Evolutionary conservation across 2,113 vertebrate species (phyloP).

Genomic region (Poeciliopsis retropinna): DNA sequence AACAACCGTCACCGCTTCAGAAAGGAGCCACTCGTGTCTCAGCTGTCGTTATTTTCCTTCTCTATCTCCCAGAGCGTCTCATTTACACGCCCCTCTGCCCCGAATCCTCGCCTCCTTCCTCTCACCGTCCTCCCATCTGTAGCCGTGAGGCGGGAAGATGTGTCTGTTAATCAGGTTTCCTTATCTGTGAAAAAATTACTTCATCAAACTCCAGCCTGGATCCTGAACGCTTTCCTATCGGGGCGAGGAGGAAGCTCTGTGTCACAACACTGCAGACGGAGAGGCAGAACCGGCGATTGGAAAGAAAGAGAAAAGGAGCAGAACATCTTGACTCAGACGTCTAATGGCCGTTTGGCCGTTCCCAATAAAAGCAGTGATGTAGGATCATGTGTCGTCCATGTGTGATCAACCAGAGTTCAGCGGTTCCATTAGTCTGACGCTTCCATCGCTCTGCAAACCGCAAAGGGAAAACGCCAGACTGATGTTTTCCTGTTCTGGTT

Average conservation of each 20-base stretch:
- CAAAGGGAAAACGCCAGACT: not conserved
- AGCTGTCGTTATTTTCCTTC: not conserved
- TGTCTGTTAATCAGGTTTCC: slow-evolving; percentile 50
- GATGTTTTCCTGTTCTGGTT: not conserved
- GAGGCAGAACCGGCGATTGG: not conserved
- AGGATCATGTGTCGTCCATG: slow-evolving; percentile 55
- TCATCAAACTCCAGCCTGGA: not conserved
- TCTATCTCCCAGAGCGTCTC: slow-evolving; percentile 1
- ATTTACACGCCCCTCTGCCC: slow-evolving; percentile 9
- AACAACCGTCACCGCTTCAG: slow-evolving; percentile 17
- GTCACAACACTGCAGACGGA: not conserved
- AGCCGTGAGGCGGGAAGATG: slow-evolving; percentile 31
- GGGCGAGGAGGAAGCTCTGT: not conserved
- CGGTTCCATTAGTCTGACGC: slow-evolving; percentile 11
- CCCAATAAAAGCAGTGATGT: slow-evolving; percentile 59
- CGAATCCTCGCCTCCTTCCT: not conserved
- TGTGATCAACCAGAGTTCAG: slow-evolving; percentile 29
- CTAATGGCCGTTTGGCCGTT: slow-evolving; percentile 19
- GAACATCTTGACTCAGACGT: slow-evolving; percentile 38
- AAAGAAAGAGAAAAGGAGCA: not conserved
- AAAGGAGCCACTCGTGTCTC: not conserved
- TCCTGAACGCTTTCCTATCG: slow-evolving; percentile 12
- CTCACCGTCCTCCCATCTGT: slow-evolving; percentile 27
- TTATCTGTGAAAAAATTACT: slow-evolving; percentile 24
- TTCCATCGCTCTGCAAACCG: not conserved